Evolutionary conservation across 2,888 invertebrate genomes (phyloP).

Genomic region (Macrosoma leucophasiata): DNA sequence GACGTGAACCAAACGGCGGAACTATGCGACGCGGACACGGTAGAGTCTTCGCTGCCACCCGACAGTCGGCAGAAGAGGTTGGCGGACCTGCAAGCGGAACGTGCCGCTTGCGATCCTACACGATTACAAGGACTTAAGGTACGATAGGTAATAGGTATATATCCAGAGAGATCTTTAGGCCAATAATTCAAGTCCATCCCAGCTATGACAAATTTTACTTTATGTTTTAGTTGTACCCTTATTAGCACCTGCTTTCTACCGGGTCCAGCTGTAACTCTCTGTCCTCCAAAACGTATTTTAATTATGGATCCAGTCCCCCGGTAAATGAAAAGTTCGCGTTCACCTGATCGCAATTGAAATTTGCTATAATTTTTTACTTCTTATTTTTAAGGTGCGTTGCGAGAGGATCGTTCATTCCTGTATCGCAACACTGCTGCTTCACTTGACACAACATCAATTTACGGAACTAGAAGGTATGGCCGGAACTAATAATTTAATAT

Average conservation of each 20-base stretch:
- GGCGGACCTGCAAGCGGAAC: constrained; percentile 81
- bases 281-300: constrained; percentile 3
- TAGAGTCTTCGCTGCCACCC: constrained; percentile 81
- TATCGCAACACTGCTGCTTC: constrained; percentile 86
- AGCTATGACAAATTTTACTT: no score
- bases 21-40: constrained; percentile 78
- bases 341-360: neutral
- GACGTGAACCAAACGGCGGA: constrained; percentile 73
- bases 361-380: neutral
- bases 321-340: neutral
- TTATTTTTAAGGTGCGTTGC: constrained; percentile 71
- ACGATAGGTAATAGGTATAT: neutral
- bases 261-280: no score
- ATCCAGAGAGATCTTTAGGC: no score
- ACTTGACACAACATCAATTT: constrained; percentile 88
- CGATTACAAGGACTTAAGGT: constrained; percentile 82
- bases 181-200: no score
- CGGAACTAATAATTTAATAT: neutral
- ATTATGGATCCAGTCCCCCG: neutral
- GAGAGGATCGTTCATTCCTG: constrained; percentile 87
- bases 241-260: no score
- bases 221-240: no score
- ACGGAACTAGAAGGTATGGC: constrained; percentile 87
- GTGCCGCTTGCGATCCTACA: constrained; percentile 88
- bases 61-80: constrained; percentile 80